Percentiles rank a stretch among this genome's conserved stretches.
Evolutionary conservation across 2,888 invertebrate species (phyloP).

Genomic region (Mellilla xanthometata): DNA sequence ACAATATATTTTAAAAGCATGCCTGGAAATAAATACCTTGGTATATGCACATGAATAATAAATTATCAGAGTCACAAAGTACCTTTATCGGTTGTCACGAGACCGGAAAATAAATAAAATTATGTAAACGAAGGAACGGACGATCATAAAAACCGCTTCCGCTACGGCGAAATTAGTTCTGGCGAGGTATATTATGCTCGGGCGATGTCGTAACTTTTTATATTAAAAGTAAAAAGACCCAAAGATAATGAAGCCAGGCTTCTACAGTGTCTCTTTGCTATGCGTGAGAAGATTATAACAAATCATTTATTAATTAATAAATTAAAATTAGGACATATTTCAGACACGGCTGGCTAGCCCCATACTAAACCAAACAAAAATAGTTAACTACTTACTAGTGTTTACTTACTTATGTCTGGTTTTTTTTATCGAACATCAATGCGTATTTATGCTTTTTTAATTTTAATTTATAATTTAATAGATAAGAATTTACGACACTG

Average conservation of each 20-base stretch:
- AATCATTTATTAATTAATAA: too few species aligned
- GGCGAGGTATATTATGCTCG: conserved; percentile 6
- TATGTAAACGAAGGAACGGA: conserved; percentile 30
- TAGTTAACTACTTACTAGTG: too few species aligned
- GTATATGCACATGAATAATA: conserved; percentile 23
- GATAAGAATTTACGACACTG: too few species aligned
- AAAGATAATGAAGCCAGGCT: conserved; percentile 16
- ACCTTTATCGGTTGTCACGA: conserved; percentile 27
- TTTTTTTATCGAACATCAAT: too few species aligned
- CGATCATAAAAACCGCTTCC: conserved; percentile 25
- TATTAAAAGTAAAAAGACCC: conserved; percentile 17
- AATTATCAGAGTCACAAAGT: conserved; percentile 27
- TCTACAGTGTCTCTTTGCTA: conserved; percentile 3
- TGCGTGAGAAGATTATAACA: too few species aligned
- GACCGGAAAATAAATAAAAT: conserved; percentile 31
- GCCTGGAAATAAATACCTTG: background rate
- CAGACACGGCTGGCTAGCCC: too few species aligned
- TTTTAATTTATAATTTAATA: too few species aligned
- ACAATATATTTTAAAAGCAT: conserved; percentile 15
- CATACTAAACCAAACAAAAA: too few species aligned
- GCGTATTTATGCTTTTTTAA: too few species aligned
- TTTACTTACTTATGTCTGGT: too few species aligned
- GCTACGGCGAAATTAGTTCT: conserved; percentile 23
- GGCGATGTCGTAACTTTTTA: conserved; percentile 19
- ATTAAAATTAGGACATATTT: too few species aligned